A percentile compares a stretch with the other conserved stretches of the same genome.
Evolutionary conservation across 1,140 invertebrate genomes (phyloP).

Genomic region (Drosophila pseudoananassae): DNA sequence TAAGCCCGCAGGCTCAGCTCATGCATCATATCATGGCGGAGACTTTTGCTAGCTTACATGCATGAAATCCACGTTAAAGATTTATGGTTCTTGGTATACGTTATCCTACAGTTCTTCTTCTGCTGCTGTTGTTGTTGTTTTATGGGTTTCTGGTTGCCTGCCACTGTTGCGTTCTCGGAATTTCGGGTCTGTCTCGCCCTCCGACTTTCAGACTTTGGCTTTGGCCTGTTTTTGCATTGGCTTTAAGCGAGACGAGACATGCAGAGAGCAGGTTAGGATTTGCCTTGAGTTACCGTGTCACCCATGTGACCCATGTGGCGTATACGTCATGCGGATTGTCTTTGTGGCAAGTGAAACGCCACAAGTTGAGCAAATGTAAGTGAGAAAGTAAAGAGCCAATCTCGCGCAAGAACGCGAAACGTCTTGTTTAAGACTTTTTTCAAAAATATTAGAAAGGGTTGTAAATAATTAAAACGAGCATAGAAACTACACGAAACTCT

Average conservation of each 20-base stretch:
- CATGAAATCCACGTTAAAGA: slow-evolving; percentile 71
- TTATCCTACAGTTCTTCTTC: slow-evolving; percentile 1
- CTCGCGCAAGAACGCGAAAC: neutral
- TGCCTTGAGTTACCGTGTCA: slow-evolving; percentile 39
- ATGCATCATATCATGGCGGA: slow-evolving; percentile 51
- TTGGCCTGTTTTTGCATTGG: slow-evolving; percentile 60
- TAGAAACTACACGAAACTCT: too few relatives aligned
- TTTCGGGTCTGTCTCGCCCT: slow-evolving; percentile 55
- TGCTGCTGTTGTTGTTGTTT: slow-evolving; percentile 21
- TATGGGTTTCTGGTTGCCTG: slow-evolving; percentile 26
- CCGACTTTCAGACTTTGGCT: slow-evolving; percentile 70
- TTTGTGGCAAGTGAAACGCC: slow-evolving; percentile 30
- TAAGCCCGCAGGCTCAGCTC: slow-evolving; percentile 46
- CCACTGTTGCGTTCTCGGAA: slow-evolving; percentile 58
- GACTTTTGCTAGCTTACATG: slow-evolving; percentile 60
- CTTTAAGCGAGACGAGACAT: slow-evolving; percentile 59
- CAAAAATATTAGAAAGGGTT: neutral
- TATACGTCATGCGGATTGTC: slow-evolving; percentile 64
- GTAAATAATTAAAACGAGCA: neutral
- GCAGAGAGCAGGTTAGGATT: slow-evolving; percentile 23
- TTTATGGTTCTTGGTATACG: slow-evolving; percentile 52
- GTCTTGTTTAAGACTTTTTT: neutral
- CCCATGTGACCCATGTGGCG: slow-evolving; percentile 47
- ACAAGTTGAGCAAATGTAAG: slow-evolving; percentile 24
- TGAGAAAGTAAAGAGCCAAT: slow-evolving; percentile 9